A percentile compares a stretch with the other conserved stretches of the same genome.
Evolutionary conservation across 2,113 vertebrate genomes (phyloP).

Genomic region (Alexandromys fortis): DNA sequence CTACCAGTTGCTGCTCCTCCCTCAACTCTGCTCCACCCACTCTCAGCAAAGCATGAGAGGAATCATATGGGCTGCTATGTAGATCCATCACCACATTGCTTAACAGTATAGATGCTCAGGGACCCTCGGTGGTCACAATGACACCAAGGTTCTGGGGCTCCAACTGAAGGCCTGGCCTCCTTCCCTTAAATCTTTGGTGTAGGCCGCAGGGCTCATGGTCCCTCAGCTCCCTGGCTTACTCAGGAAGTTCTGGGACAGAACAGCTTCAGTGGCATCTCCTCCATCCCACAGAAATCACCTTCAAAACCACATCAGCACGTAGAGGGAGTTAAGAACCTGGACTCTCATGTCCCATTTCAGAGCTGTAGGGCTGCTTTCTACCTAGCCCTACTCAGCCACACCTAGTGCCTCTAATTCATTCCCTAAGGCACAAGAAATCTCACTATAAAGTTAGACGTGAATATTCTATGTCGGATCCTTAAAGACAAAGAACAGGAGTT

Average conservation of each 20-base stretch:
- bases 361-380: neutral
- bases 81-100: neutral
- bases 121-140: neutral
- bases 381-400: neutral
- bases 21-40: neutral
- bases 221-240: too few species aligned
- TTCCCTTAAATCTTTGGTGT: neutral
- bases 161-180: neutral
- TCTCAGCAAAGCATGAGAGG: neutral
- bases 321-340: neutral
- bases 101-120: neutral
- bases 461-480: neutral
- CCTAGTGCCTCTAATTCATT: neutral
- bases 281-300: neutral
- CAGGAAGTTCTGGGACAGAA: neutral
- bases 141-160: neutral
- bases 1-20: neutral
- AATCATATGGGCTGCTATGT: neutral
- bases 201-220: neutral
- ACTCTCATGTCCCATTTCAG: neutral
- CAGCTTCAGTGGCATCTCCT: neutral
- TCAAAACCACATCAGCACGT: neutral
- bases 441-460: neutral
- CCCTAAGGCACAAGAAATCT: neutral
- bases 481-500: slow-evolving; percentile 4